phyloP scores from a whole-genome alignment of 2,888 invertebrate species.

The Cephus nigrinus region DNA sequence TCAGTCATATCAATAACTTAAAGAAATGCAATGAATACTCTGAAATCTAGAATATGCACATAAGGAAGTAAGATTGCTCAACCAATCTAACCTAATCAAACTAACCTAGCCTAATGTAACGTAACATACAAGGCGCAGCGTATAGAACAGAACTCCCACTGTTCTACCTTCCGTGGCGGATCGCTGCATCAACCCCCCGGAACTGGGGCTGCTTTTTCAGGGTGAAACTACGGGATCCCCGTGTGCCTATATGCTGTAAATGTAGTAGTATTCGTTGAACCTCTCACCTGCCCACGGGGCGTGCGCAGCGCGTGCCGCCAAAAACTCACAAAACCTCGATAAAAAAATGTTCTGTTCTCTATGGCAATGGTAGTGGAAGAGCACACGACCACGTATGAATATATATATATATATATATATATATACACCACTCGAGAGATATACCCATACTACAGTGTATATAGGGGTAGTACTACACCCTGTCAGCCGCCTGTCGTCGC shows the following conservation, averaged over 20 bases:
- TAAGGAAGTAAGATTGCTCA: no score
- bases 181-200: not conserved
- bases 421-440: conserved; percentile 11
- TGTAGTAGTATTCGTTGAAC: not conserved
- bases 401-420: not conserved
- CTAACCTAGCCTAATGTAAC: not conserved
- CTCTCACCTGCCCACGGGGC: conserved; percentile 51
- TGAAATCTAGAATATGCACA: no score
- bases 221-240: conserved; percentile 17
- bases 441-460: not conserved
- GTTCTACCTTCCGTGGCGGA: conserved; percentile 5
- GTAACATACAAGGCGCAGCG: conserved; percentile 4
- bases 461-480: conserved; percentile 34
- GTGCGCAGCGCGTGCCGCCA: conserved; percentile 50
- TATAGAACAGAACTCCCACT: conserved; percentile 17
- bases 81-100: no score
- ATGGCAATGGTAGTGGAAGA: no score
- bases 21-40: no score
- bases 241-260: conserved; percentile 1
- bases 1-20: no score
- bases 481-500: conserved; percentile 46
- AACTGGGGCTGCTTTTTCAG: conserved; percentile 14
- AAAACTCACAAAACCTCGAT: conserved; percentile 35
- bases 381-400: conserved; percentile 10
- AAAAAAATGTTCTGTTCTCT: conserved; percentile 36